Evolutionary conservation across 2,797 vertebrate species (phyloP).

Genomic region (Tenualosa ilisha): DNA sequence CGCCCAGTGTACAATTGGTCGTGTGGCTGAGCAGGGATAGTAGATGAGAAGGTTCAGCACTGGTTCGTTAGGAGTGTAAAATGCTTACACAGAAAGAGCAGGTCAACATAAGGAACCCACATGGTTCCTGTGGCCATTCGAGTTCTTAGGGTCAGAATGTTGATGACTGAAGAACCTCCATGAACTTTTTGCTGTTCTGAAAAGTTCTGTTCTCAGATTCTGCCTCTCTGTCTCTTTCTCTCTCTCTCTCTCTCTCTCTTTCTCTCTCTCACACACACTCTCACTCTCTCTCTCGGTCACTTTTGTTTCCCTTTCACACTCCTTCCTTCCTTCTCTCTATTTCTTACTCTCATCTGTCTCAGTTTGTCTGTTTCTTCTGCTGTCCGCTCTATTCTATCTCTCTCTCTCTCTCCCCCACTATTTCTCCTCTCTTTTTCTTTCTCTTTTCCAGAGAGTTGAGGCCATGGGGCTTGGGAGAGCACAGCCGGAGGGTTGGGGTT

Average conservation of each 20-base stretch:
- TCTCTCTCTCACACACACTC: neutral
- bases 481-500: constrained; percentile 40
- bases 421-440: neutral
- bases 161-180: neutral
- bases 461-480: constrained; percentile 27
- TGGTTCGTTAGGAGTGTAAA: neutral
- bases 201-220: neutral
- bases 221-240: neutral
- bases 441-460: neutral
- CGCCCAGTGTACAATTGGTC: neutral
- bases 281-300: neutral
- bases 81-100: neutral
- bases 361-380: neutral
- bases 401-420: neutral
- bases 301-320: no score
- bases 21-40: neutral
- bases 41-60: neutral
- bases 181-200: neutral
- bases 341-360: neutral
- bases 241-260: neutral
- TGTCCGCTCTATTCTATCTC: neutral
- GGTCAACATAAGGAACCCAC: neutral
- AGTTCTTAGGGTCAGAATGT: neutral
- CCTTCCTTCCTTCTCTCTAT: neutral
- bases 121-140: neutral